Conservation (phyloP, 1,140 invertebrate genomes). For the Laupala kohalensis region DNA sequence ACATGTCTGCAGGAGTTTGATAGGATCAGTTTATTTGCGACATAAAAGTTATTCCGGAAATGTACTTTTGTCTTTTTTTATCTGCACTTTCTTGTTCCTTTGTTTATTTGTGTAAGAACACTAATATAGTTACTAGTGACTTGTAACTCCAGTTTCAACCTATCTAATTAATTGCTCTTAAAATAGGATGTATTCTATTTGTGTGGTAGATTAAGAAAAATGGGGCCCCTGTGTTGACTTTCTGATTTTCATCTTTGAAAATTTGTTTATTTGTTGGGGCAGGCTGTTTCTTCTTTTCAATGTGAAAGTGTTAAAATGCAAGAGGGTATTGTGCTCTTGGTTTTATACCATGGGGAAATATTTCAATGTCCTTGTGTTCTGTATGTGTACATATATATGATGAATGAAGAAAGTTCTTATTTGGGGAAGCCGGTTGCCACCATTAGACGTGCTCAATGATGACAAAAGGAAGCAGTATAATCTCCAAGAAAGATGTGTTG, state of each 20-base stretch:
- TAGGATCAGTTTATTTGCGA: not conserved
- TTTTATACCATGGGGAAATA: not conserved
- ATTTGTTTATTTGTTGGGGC: not conserved
- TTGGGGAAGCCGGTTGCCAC: not conserved
- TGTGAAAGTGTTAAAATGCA: not conserved
- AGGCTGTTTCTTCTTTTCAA: not conserved
- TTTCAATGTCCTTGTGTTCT: not conserved
- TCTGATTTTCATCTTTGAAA: not conserved
- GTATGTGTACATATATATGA: not conserved
- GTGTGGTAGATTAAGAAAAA: not conserved
- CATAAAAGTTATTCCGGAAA: not conserved
- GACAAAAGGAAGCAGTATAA: not conserved
- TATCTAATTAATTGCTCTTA: not conserved
- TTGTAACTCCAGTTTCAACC: not conserved
- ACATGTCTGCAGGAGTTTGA: not conserved
- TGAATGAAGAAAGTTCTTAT: not conserved
- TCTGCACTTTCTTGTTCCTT: not conserved
- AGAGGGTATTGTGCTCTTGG: not conserved
- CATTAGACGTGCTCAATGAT: not conserved
- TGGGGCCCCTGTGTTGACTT: not conserved
- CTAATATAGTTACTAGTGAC: not conserved
- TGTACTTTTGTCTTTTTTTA: not conserved
- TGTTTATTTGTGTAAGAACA: not conserved
- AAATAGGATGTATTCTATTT: not conserved
- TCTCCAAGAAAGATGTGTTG: not conserved